Evolutionary conservation across 2,113 vertebrate species (phyloP), one percentile per base, ranked within the genome.

Genomic region (Apus apus): DNA sequence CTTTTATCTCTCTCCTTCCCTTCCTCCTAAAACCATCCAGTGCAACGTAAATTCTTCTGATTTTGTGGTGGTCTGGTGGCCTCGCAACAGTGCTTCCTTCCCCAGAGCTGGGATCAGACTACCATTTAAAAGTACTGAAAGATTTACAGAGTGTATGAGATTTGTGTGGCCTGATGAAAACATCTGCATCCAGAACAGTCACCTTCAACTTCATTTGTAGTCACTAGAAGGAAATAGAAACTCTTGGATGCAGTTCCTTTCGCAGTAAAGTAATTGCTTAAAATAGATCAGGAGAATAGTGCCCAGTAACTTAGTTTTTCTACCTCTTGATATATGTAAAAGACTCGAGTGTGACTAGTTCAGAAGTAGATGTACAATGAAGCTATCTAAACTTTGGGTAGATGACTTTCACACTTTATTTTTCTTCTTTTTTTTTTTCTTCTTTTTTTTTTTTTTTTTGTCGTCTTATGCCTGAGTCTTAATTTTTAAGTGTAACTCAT

Each of bases 401-500:
- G 15, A 45, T 34, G 4, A 6, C 16, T 58, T 73, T 70, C 30
- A 46, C 7, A 6, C 18, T 30, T 38, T n/a, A n/a, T n/a, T n/a
- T n/a, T n/a, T n/a, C n/a, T n/a, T n/a, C n/a, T n/a, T n/a, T n/a
- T n/a, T n/a, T n/a, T n/a, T n/a, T n/a, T n/a, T 71, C 54, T 30
- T 16, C 29, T 54, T 15, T 27, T 51, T 23, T n/a, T 71, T 58
- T 30, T 17, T 29, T 54, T 29, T 8, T 6, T 23, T 62, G 8
- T 62, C 79, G 36, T 3, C 4, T 85, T 70, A 73, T 80, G 61
- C 13, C 11, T 53, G 75, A 53, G 5, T 70, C 34, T 78, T 90
- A 80, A 62, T 96, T 67, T 94, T 93, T 72, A 90, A 91, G 85
- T 45, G 23, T 38, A 94, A 85, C 66, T 97, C n/a, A n/a, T 65